phyloP scores from a whole-genome alignment of 2,113 vertebrate species.

The Euleptes europaea region DNA sequence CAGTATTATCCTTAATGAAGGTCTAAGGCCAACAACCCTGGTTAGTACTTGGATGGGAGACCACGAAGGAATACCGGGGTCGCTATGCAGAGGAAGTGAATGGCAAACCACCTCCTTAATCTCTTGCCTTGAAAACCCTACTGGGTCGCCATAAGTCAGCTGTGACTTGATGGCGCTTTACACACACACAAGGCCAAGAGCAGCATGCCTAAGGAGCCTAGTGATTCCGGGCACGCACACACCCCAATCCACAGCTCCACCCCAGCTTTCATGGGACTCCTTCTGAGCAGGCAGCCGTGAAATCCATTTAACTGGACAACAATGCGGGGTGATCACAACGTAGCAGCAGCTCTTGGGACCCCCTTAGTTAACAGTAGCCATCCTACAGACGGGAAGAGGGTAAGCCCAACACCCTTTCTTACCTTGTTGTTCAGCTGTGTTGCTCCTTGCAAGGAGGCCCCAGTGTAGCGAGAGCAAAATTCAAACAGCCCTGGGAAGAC shows the following conservation, averaged over 20 bases:
- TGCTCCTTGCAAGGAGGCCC: conserved; percentile 95
- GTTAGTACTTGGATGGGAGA: too few species aligned
- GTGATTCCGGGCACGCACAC: too few species aligned
- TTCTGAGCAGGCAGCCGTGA: not conserved
- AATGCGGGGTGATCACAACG: not conserved
- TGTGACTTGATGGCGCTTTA: too few species aligned
- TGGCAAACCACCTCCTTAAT: too few species aligned
- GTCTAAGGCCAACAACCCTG: too few species aligned
- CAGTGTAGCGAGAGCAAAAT: conserved; percentile 97
- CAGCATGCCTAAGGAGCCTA: not conserved
- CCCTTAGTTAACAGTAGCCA: not conserved
- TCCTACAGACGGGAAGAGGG: not conserved
- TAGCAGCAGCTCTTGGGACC: not conserved
- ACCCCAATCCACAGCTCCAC: too few species aligned
- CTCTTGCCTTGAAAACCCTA: too few species aligned
- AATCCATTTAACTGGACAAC: not conserved
- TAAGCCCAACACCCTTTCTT: not conserved
- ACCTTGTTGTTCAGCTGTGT: conserved; percentile 99
- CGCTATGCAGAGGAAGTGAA: too few species aligned
- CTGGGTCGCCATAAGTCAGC: too few species aligned
- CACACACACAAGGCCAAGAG: too few species aligned
- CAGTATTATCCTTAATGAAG: not conserved
- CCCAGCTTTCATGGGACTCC: not conserved
- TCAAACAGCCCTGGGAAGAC: conserved; percentile 98
- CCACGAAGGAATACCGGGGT: too few species aligned